Evolutionary conservation across 2,797 vertebrate genomes (phyloP).

Genomic region (Micropoecilia bifurca): DNA sequence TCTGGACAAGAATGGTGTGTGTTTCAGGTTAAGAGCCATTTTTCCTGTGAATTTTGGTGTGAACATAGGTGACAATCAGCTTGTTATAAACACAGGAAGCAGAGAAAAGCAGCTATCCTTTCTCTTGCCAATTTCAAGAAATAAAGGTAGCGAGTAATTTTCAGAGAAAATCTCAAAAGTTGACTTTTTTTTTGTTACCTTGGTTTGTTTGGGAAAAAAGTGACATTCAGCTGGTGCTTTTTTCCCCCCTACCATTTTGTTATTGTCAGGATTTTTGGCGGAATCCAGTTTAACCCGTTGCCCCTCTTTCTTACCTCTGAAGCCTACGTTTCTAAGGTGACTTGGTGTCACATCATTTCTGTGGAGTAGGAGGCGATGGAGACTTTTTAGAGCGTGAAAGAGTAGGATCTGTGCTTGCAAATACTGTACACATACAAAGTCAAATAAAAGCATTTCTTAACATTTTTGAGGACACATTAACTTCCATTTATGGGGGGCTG

Average conservation of each 20-base stretch:
- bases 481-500: background rate
- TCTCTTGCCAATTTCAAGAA: background rate
- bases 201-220: background rate
- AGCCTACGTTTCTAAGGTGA: background rate
- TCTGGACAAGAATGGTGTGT: background rate
- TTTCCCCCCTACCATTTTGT: background rate
- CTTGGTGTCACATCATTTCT: background rate
- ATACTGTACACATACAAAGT: background rate
- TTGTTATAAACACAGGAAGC: background rate
- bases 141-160: background rate
- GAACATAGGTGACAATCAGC: slow-evolving; percentile 4
- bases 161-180: slow-evolving; percentile 3
- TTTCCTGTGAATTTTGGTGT: background rate
- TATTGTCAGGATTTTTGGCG: background rate
- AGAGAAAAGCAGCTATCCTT: background rate
- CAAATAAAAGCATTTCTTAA: background rate
- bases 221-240: background rate
- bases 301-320: background rate
- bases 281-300: background rate
- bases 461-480: background rate
- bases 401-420: background rate
- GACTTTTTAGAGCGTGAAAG: background rate
- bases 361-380: background rate
- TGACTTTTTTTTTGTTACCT: background rate
- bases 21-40: slow-evolving; percentile 4